Percentiles rank a stretch among this genome's conserved stretches.
Conservation (phyloP, 2,113 vertebrate species). For the Laticauda laticaudata region DNA sequence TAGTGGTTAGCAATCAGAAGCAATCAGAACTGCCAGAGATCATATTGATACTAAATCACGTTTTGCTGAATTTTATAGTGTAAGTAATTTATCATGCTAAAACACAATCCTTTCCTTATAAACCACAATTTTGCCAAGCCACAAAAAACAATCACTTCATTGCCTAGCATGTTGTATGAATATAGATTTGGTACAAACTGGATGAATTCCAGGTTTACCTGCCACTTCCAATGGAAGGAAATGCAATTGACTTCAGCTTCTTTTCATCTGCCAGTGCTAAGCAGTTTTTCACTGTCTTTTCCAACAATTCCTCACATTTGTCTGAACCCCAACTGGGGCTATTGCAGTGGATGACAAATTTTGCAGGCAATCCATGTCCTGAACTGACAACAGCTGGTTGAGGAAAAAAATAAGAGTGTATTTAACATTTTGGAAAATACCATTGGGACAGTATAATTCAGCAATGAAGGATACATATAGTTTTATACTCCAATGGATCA, state of each 20-base stretch:
- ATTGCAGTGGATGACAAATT: conserved; percentile 98
- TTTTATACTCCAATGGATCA: conserved; percentile 13
- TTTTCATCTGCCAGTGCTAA: conserved; percentile 96
- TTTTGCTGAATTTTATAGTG: background rate
- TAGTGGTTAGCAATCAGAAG: background rate
- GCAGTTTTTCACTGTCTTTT: conserved; percentile 98
- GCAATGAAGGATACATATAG: conserved; percentile 25
- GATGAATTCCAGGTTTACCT: conserved; percentile 72
- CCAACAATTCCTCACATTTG: conserved; percentile 94
- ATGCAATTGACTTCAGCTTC: conserved; percentile 95
- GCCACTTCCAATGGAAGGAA: conserved; percentile 96
- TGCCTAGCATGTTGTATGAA: background rate
- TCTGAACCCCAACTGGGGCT: conserved; percentile 95
- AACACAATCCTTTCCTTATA: background rate
- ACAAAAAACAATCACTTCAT: background rate
- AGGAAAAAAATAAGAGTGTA: conserved; percentile 33
- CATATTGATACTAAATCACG: background rate
- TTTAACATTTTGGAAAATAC: conserved; percentile 31
- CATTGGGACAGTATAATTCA: conserved; percentile 29
- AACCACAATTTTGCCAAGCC: background rate
- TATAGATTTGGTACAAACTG: background rate
- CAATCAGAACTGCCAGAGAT: background rate
- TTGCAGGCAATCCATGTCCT: conserved; percentile 89
- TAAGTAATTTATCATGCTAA: background rate
- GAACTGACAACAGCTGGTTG: conserved; percentile 82